Conservation (phyloP, 2,888 invertebrate species). For the Scaptomyza polygonia region DNA sequence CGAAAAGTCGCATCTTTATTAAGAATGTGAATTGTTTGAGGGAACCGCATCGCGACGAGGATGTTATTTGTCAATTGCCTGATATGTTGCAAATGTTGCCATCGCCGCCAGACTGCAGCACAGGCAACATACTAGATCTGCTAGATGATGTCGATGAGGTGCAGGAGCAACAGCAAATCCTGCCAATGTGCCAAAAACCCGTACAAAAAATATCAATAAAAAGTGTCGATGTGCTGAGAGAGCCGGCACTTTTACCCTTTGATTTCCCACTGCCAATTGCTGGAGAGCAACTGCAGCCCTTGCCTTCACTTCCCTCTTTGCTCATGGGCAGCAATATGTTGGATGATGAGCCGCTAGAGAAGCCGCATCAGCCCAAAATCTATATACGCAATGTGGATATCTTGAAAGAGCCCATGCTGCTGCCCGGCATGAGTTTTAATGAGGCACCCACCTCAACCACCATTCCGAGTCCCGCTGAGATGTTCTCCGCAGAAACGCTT, state of each 20-base stretch:
- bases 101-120: slow-evolving; percentile 30
- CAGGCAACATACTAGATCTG: slow-evolving; percentile 54
- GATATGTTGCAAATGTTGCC: slow-evolving; percentile 52
- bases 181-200: slow-evolving; percentile 22
- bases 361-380: slow-evolving; percentile 82
- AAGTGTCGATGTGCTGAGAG: slow-evolving; percentile 83
- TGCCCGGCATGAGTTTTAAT: slow-evolving; percentile 65
- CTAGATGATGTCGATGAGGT: slow-evolving; percentile 45
- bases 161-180: slow-evolving; percentile 4
- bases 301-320: slow-evolving; percentile 18
- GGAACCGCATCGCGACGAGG: slow-evolving; percentile 72
- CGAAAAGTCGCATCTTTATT: slow-evolving; percentile 82
- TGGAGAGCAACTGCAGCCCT: slow-evolving; percentile 18
- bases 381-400: slow-evolving; percentile 84
- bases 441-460: slow-evolving; percentile 13
- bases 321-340: slow-evolving; percentile 35
- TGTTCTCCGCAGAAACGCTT: slow-evolving; percentile 49
- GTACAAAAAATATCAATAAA: slow-evolving; percentile 83
- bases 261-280: slow-evolving; percentile 67
- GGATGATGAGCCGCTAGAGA: slow-evolving; percentile 54
- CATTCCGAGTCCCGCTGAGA: slow-evolving; percentile 27
- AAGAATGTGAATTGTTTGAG: slow-evolving; percentile 83
- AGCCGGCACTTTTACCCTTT: slow-evolving; percentile 77
- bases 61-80: slow-evolving; percentile 31
- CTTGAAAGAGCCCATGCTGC: slow-evolving; percentile 81